Evolutionary conservation across 2,888 invertebrate species (phyloP).

Genomic region (Thymelicus acteon): DNA sequence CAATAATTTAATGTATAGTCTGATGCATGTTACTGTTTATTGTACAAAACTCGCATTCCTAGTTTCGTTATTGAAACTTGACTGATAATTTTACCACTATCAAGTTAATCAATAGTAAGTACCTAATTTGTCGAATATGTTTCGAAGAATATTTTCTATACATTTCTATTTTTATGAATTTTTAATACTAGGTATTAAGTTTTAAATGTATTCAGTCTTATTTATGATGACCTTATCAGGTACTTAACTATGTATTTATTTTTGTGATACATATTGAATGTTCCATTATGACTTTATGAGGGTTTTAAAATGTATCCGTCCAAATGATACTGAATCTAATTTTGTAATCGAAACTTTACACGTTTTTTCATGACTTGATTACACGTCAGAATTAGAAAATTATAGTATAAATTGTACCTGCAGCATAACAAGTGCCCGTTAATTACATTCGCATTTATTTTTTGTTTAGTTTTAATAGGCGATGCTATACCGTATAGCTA

Average conservation of each 20-base stretch:
- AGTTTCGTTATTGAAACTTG: slow-evolving; percentile 22
- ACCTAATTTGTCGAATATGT: slow-evolving; percentile 16
- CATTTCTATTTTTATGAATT: slow-evolving; percentile 31
- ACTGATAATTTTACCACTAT: slow-evolving; percentile 20
- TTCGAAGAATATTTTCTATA: slow-evolving; percentile 17
- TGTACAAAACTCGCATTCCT: slow-evolving; percentile 35
- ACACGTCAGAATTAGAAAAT: not conserved
- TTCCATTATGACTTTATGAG: not conserved
- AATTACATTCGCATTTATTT: slow-evolving; percentile 7
- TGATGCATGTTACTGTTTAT: slow-evolving; percentile 8
- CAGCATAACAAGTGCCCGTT: not conserved
- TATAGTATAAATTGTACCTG: not conserved
- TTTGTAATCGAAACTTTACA: not conserved
- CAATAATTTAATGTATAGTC: not conserved
- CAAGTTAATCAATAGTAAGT: slow-evolving; percentile 4
- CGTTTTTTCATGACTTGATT: too few relatives aligned
- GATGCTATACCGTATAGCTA: not conserved
- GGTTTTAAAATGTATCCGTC: slow-evolving; percentile 10
- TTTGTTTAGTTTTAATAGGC: not conserved
- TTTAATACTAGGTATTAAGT: slow-evolving; percentile 13
- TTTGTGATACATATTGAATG: not conserved
- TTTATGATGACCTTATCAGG: slow-evolving; percentile 5
- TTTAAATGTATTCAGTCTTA: slow-evolving; percentile 2
- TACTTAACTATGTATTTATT: slow-evolving; percentile 13
- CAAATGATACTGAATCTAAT: slow-evolving; percentile 4